A percentile compares a stretch with the other conserved stretches of the same genome.
phyloP scores from a whole-genome alignment of 1,140 invertebrate species.

The Drosophila prosaltans region DNA sequence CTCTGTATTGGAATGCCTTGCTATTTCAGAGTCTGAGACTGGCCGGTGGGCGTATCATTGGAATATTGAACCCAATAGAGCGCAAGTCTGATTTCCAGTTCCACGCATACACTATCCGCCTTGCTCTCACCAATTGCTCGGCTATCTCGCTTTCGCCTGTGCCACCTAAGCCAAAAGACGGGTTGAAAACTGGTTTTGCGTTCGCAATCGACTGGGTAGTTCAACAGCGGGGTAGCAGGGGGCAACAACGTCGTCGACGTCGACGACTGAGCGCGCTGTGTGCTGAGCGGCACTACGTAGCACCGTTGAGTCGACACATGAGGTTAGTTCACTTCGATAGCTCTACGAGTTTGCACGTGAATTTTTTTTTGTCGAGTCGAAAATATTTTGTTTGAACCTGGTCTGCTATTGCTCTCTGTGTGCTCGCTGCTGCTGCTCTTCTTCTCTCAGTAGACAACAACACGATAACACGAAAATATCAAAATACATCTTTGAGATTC shows the following conservation, averaged over 20 bases:
- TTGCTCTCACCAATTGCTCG: constrained; percentile 13
- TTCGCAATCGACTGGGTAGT: constrained; percentile 6
- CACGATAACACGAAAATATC: constrained; percentile 10
- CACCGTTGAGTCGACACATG: constrained; percentile 76
- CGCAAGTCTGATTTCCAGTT: constrained; percentile 74
- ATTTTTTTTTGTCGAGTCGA: constrained; percentile 54
- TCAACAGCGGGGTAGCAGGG: constrained; percentile 5
- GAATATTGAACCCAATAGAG: constrained; percentile 56
- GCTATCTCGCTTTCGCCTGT: constrained; percentile 29
- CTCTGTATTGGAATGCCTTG: constrained; percentile 73
- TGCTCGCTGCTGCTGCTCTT: constrained; percentile 3
- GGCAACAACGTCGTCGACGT: constrained; percentile 33
- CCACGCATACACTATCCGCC: constrained; percentile 34
- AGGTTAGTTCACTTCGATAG: constrained; percentile 84
- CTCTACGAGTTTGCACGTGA: constrained; percentile 83
- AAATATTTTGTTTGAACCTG: constrained; percentile 50
- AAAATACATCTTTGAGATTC: constrained; percentile 5
- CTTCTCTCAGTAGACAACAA: constrained; percentile 9
- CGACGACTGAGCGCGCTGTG: constrained; percentile 18
- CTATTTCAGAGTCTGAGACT: constrained; percentile 17
- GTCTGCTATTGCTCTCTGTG: neutral
- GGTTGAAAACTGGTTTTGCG: constrained; percentile 66
- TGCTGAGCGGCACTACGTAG: constrained; percentile 76
- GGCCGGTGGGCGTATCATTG: constrained; percentile 27
- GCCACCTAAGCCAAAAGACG: constrained; percentile 37